Base-by-base conservation (phyloP, 2,113 vertebrate genomes). In the Austrofundulus limnaeus region DNA sequence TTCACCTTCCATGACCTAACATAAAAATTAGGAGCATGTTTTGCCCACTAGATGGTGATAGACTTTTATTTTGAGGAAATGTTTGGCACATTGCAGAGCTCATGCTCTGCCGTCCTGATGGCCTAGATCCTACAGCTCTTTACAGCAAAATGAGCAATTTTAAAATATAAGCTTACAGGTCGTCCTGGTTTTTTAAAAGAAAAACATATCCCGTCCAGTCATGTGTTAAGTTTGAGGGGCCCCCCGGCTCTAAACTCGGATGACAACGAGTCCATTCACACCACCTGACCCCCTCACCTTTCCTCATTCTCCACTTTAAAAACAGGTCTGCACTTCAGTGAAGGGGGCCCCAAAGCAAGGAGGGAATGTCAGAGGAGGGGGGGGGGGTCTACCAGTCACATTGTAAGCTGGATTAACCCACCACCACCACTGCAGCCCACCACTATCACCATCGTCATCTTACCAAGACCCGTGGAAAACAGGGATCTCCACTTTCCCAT, bases 351-450 rank as follows among this genome's bases (percentile, higher is more conserved):
- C 70, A 55, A 46, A 59, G 62, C 23, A 16, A 59, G 23, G 15
- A 51, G 61, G 57, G 53, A 28, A 65, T 13, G 70, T 34, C 31
- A 34, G 65, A 62, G 37, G 48, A 56, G n/a, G n/a, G 38, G 66
- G 10, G 70, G 54, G 76, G 75, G 81, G 75, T 45, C 77, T 79
- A 86, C 77, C 87, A 80, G 81, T 89, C 89, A 78, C 84, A 91
- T 88, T 90, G 84, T 34, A 34, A 87, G 82, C 64, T 70, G 86
- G 83, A 88, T 86, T 88, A 87, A 62, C 70, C 5, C 53, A 50
- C 46, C 63, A 21, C 39, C 39, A 5, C 31, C 50, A 47, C 31
- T 45, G n/a, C 14, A 17, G 16, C 58, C 52, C 62, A 37, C 23
- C 34, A 24, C n/a, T 41, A n/a, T 14, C 38, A 2, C 25, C 51